A percentile compares a stretch with the other conserved stretches of the same genome.
Evolutionary conservation across 2,797 vertebrate genomes (phyloP).

Genomic region (Cheracebus regulus): DNA sequence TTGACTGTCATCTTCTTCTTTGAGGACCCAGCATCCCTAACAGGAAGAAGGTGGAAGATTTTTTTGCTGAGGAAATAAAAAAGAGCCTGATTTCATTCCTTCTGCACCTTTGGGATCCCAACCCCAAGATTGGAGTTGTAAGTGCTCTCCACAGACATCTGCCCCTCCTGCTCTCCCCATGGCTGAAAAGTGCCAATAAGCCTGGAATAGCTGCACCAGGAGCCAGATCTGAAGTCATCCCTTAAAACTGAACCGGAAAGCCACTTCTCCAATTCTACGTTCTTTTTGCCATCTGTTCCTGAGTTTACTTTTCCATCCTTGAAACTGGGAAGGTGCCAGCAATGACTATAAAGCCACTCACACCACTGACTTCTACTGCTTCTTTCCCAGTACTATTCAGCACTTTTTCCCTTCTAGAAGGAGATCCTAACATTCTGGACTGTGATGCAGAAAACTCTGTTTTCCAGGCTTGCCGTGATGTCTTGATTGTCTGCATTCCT

Average conservation of each 20-base stretch:
- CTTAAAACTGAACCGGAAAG: neutral
- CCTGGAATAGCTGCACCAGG: neutral
- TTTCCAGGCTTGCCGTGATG: conserved; percentile 73
- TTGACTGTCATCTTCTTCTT: conserved; percentile 72
- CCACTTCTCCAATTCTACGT: neutral
- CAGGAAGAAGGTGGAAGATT: conserved; percentile 75
- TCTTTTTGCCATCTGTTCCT: neutral
- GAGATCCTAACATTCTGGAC: neutral
- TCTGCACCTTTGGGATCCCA: conserved; percentile 78
- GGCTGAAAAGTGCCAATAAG: neutral
- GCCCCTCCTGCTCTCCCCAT: rapidly evolving
- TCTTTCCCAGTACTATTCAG: neutral
- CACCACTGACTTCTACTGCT: neutral
- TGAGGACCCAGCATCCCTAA: conserved; percentile 72
- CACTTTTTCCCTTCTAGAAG: neutral
- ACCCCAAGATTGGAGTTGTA: conserved; percentile 72
- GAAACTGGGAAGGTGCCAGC: neutral
- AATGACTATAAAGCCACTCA: neutral
- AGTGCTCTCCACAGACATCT: neutral
- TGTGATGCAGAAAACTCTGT: neutral
- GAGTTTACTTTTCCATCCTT: neutral
- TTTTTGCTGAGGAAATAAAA: conserved; percentile 78
- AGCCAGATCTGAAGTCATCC: neutral
- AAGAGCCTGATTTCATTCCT: conserved; percentile 79
- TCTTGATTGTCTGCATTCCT: conserved; percentile 66